Conservation (phyloP, 2,888 invertebrate genomes). For the Saturnia japonica region DNA sequence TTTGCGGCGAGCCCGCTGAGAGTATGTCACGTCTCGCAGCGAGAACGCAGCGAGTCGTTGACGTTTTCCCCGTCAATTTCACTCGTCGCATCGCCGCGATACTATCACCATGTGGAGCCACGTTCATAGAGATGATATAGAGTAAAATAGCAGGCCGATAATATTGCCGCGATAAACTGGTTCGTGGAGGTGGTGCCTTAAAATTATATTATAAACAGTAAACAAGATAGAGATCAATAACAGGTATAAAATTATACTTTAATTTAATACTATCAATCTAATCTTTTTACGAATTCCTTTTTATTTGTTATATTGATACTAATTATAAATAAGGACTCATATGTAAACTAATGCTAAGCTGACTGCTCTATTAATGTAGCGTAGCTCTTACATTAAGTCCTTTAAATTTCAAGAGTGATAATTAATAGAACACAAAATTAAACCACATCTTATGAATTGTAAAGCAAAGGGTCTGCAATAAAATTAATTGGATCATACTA, state of each 20-base stretch:
- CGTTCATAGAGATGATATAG: too few relatives aligned
- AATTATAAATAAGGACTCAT: neutral
- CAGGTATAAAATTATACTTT: neutral
- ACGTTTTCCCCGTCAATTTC: too few relatives aligned
- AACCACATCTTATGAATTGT: slow-evolving; percentile 48
- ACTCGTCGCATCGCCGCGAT: too few relatives aligned
- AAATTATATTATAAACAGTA: slow-evolving; percentile 18
- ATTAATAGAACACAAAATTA: neutral
- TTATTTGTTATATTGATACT: neutral
- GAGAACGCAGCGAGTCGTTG: too few relatives aligned
- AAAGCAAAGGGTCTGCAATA: slow-evolving; percentile 71
- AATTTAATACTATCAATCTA: neutral
- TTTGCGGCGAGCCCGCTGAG: too few relatives aligned
- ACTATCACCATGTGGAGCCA: too few relatives aligned
- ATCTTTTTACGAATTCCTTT: neutral
- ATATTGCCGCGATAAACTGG: too few relatives aligned
- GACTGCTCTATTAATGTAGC: neutral
- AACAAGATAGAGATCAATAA: neutral
- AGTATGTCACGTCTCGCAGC: too few relatives aligned
- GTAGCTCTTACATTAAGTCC: neutral
- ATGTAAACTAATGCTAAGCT: neutral
- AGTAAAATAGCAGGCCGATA: too few relatives aligned
- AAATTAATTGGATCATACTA: neutral
- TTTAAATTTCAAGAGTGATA: neutral
- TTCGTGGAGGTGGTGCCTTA: too few relatives aligned